Percentiles rank a stretch among this genome's conserved stretches.
Evolutionary conservation across 2,113 vertebrate species (phyloP).

Genomic region (Puntigrus tetrazona): DNA sequence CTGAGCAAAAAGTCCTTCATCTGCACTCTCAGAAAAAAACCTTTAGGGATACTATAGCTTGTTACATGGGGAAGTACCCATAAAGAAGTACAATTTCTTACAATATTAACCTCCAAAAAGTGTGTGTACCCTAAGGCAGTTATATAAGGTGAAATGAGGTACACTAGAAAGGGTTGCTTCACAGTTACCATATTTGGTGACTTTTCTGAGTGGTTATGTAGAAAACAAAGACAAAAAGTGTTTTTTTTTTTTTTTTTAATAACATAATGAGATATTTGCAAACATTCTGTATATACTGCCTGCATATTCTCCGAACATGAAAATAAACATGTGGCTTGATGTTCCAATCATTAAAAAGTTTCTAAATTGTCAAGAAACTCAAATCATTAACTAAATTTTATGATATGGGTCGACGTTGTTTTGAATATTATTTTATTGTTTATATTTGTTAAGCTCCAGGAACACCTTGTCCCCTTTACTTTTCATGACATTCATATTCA

Average conservation of each 20-base stretch:
- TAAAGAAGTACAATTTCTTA: neutral
- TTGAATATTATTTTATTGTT: neutral
- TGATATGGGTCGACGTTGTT: neutral
- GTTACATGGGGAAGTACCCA: neutral
- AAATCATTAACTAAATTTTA: too few relatives aligned
- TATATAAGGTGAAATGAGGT: neutral
- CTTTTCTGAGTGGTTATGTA: neutral
- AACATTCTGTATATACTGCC: too few relatives aligned
- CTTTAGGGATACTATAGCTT: neutral
- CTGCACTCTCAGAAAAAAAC: neutral
- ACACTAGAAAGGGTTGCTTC: neutral
- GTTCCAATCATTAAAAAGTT: too few relatives aligned
- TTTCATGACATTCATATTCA: neutral
- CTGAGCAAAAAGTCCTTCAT: neutral
- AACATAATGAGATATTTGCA: neutral
- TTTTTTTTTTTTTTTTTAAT: neutral
- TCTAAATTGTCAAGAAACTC: too few relatives aligned
- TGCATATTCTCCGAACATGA: too few relatives aligned
- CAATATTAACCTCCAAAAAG: neutral
- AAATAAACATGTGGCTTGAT: too few relatives aligned
- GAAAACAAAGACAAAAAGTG: neutral
- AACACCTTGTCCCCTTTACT: neutral
- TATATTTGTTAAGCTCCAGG: neutral
- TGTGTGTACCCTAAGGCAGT: neutral
- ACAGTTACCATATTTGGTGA: neutral